Conservation (phyloP, 2,113 vertebrate genomes). For the Pandion haliaetus region DNA sequence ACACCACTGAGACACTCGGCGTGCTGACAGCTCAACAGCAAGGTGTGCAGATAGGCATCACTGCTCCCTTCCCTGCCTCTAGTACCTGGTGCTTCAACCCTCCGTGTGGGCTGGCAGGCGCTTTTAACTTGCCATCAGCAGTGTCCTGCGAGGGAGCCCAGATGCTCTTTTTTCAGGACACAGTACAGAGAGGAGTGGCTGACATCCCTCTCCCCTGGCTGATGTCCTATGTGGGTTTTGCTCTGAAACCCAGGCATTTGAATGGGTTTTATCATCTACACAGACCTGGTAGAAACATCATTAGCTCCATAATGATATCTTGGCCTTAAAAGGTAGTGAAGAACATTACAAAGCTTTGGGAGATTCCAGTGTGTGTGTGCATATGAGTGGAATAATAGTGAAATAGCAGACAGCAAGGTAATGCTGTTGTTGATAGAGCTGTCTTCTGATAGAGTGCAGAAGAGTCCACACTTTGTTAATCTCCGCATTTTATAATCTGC, state of each 20-base stretch:
- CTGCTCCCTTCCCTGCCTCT: background rate
- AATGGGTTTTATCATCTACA: background rate
- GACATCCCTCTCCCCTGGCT: background rate
- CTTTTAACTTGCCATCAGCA: background rate
- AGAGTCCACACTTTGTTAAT: background rate
- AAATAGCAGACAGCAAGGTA: background rate
- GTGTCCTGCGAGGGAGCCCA: background rate
- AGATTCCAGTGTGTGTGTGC: background rate
- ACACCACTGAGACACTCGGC: fast-evolving
- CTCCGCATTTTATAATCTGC: constrained; percentile 26
- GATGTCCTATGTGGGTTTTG: background rate
- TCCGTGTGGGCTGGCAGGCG: background rate
- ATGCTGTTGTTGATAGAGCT: background rate
- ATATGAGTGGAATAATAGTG: background rate
- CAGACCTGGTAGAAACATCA: background rate
- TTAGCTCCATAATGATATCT: background rate
- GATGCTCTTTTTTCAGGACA: background rate
- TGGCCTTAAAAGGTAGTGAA: background rate
- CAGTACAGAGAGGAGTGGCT: background rate
- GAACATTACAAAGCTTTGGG: background rate
- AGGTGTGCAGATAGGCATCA: background rate
- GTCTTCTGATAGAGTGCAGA: background rate
- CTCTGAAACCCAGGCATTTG: background rate
- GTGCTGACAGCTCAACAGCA: fast-evolving
- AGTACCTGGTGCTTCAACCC: background rate